Conservation (phyloP, 1,140 invertebrate genomes). For the Drosophila teissieri region DNA sequence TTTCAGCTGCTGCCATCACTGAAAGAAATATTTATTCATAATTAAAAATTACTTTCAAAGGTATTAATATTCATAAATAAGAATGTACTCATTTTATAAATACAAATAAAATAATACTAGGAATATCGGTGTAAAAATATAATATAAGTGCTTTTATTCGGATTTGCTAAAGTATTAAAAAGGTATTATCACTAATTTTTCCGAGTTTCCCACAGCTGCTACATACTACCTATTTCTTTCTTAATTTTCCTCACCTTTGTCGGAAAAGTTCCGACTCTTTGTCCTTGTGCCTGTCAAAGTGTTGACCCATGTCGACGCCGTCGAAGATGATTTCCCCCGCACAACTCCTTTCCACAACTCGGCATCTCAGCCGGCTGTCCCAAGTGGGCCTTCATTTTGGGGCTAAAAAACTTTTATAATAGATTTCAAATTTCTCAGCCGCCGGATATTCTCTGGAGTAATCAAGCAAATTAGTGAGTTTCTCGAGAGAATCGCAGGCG, state of each 20-base stretch:
- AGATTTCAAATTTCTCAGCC: constrained; percentile 72
- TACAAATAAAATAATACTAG: too few species aligned
- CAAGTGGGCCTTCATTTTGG: constrained; percentile 45
- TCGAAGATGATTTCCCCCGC: constrained; percentile 31
- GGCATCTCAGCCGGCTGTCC: constrained; percentile 18
- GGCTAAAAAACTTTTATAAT: constrained; percentile 77
- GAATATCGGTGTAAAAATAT: too few species aligned
- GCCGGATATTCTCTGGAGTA: constrained; percentile 66
- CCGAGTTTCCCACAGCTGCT: constrained; percentile 7
- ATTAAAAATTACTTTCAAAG: too few species aligned
- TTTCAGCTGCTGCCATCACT: constrained; percentile 33
- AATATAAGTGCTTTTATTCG: too few species aligned
- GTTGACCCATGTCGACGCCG: constrained; percentile 54
- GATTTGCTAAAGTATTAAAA: too few species aligned
- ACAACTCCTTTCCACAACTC: neutral
- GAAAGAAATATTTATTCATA: neutral
- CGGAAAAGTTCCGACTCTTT: constrained; percentile 24
- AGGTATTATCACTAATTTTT: too few species aligned
- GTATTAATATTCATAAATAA: too few species aligned
- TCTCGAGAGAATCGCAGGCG: constrained; percentile 32
- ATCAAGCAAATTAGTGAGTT: constrained; percentile 79
- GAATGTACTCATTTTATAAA: too few species aligned
- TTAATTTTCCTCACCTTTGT: constrained; percentile 22
- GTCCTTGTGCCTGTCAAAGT: constrained; percentile 49
- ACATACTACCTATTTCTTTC: constrained; percentile 1